phyloP scores from a whole-genome alignment of 2,888 invertebrate species.

The Quadroppia sp. region DNA sequence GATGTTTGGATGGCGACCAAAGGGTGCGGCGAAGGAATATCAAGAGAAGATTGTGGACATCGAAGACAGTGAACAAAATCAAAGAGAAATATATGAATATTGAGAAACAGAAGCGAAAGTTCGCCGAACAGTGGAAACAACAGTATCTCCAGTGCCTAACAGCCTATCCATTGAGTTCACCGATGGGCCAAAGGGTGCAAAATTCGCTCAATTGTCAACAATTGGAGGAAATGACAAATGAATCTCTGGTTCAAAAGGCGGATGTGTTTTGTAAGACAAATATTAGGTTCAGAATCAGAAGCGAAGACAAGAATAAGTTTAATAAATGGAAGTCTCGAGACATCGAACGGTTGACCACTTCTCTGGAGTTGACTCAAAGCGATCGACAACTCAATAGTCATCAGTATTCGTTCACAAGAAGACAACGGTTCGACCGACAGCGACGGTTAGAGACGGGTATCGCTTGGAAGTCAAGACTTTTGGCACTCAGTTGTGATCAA shows the following conservation, averaged over 20 bases:
- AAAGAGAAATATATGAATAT: background rate
- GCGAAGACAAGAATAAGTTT: background rate
- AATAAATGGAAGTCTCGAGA: background rate
- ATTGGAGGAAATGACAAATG: background rate
- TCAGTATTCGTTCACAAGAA: conserved; percentile 14
- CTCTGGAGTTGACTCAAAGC: background rate
- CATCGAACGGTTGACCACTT: background rate
- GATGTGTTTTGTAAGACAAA: background rate
- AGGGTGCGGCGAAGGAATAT: background rate
- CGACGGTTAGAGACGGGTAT: background rate
- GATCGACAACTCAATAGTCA: background rate
- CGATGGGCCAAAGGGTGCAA: background rate
- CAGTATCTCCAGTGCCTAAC: background rate
- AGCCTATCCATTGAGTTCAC: background rate
- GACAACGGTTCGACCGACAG: background rate
- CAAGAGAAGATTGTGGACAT: background rate
- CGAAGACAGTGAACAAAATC: background rate
- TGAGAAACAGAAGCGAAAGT: background rate
- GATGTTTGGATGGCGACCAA: too few species aligned
- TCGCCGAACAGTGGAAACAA: background rate
- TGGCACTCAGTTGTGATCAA: background rate
- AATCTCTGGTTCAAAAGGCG: background rate
- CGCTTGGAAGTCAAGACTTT: conserved; percentile 28
- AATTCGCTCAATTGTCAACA: background rate
- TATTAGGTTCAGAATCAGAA: background rate